Evolutionary conservation across 2,797 vertebrate genomes (phyloP).

Genomic region (Muscicapa comitata): DNA sequence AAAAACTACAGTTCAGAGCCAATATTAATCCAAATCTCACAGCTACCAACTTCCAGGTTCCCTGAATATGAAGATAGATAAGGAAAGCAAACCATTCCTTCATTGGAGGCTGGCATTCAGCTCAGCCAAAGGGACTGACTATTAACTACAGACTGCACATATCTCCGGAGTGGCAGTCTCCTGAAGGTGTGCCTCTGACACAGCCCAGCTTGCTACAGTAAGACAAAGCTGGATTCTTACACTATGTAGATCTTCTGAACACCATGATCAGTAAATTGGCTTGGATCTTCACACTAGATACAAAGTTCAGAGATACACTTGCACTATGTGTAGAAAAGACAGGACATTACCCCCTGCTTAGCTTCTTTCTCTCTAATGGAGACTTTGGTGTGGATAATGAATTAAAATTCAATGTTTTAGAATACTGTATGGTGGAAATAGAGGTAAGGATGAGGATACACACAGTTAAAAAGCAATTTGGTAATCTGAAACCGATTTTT

Average conservation of each 20-base stretch:
- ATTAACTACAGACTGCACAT: not conserved
- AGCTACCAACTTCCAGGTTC: not conserved
- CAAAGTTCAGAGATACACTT: not conserved
- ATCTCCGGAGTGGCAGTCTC: not conserved
- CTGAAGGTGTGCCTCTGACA: not conserved
- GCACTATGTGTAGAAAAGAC: not conserved
- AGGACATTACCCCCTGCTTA: constrained; percentile 54
- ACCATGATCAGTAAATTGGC: not conserved
- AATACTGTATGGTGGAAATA: not conserved
- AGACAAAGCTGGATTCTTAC: not conserved
- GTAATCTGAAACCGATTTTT: not conserved
- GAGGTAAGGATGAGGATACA: not conserved
- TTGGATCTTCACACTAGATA: not conserved
- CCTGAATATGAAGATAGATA: not conserved
- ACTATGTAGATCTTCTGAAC: not conserved
- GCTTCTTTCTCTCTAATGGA: constrained; percentile 28
- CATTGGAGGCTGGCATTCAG: not conserved
- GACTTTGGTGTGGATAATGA: constrained; percentile 37
- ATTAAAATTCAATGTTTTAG: constrained; percentile 37
- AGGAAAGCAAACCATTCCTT: not conserved
- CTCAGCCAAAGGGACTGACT: not conserved
- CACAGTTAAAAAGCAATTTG: not conserved
- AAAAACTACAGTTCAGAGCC: not conserved
- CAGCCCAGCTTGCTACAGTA: not conserved
- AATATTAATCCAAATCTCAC: not conserved